A percentile compares a stretch with the other conserved stretches of the same genome.
phyloP scores from a whole-genome alignment of 1,140 invertebrate species.

The Penaeus japonicus region DNA sequence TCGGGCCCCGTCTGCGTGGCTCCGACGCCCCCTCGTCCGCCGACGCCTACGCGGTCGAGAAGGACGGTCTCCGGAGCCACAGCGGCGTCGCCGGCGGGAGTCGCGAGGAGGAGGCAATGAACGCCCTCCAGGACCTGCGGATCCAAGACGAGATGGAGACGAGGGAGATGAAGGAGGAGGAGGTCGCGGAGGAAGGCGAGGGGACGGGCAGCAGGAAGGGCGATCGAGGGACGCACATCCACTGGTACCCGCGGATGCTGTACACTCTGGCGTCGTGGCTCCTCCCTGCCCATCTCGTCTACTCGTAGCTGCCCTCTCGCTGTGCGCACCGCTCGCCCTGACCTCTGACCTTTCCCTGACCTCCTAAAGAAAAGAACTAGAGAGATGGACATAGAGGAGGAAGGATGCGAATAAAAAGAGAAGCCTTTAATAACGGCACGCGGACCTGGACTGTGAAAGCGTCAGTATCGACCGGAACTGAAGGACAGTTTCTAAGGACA shows the following conservation, averaged over 20 bases:
- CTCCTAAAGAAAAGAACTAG: too few relatives aligned
- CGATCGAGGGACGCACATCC: constrained; percentile 70
- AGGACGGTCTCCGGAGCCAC: not conserved
- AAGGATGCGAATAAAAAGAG: too few relatives aligned
- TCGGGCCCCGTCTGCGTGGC: constrained; percentile 54
- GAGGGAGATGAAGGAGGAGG: not conserved
- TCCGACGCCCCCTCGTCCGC: not conserved
- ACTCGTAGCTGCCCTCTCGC: constrained; percentile 50
- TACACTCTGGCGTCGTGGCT: constrained; percentile 76
- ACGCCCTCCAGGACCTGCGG: not conserved
- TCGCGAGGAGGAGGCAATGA: not conserved
- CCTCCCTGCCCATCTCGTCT: constrained; percentile 68
- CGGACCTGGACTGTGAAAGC: not conserved
- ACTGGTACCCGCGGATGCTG: constrained; percentile 85
- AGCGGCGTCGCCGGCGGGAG: constrained; percentile 1
- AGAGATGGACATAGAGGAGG: too few relatives aligned
- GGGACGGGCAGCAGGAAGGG: not conserved
- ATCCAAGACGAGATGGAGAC: too few relatives aligned
- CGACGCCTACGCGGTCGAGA: not conserved
- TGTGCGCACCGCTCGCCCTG: not conserved
- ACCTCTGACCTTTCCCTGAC: too few relatives aligned
- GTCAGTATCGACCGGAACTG: not conserved
- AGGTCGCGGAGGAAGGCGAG: not conserved
- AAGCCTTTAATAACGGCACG: not conserved
- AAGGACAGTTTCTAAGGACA: too few relatives aligned